phyloP scores from a whole-genome alignment of 2,888 invertebrate genomes.

The Masnerella sp. region DNA sequence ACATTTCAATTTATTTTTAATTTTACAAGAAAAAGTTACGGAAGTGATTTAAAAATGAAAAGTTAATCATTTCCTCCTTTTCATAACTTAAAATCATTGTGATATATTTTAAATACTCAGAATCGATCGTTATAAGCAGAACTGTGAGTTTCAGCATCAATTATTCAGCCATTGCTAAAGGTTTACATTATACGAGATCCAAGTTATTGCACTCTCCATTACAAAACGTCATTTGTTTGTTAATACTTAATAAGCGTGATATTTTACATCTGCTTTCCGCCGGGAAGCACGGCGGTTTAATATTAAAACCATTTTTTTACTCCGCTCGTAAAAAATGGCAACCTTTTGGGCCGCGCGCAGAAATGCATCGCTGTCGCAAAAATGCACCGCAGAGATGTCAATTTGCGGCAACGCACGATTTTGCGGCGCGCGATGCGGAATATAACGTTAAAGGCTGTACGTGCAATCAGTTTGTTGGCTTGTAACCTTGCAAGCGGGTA shows the following conservation, averaged over 20 bases:
- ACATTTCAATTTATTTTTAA: no score
- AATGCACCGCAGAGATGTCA: conserved; percentile 26
- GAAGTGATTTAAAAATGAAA: no score
- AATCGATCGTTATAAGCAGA: no score
- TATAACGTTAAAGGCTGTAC: conserved; percentile 53
- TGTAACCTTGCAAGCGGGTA: conserved; percentile 61
- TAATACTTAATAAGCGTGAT: conserved; percentile 30
- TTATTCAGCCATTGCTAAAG: conserved; percentile 24
- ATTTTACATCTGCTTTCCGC: conserved; percentile 27
- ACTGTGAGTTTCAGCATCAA: conserved; percentile 18
- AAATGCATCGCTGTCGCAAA: no score
- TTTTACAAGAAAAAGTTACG: no score
- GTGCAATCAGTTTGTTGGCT: conserved; percentile 61
- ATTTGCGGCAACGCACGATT: conserved; percentile 38
- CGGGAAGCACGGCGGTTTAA: conserved; percentile 2
- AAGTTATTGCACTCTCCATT: conserved; percentile 33
- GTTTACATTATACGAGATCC: conserved; percentile 27
- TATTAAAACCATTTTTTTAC: conserved; percentile 16
- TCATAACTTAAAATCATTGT: no score
- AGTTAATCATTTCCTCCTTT: no score
- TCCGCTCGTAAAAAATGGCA: conserved; percentile 20
- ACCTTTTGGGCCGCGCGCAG: conserved; percentile 27
- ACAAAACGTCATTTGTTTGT: conserved; percentile 35
- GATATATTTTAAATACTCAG: no score
- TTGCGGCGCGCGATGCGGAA: conserved; percentile 37